Percentiles rank a stretch among this genome's conserved stretches.
Evolutionary conservation across 2,888 invertebrate genomes (phyloP).

Genomic region (Cepaea hortensis): DNA sequence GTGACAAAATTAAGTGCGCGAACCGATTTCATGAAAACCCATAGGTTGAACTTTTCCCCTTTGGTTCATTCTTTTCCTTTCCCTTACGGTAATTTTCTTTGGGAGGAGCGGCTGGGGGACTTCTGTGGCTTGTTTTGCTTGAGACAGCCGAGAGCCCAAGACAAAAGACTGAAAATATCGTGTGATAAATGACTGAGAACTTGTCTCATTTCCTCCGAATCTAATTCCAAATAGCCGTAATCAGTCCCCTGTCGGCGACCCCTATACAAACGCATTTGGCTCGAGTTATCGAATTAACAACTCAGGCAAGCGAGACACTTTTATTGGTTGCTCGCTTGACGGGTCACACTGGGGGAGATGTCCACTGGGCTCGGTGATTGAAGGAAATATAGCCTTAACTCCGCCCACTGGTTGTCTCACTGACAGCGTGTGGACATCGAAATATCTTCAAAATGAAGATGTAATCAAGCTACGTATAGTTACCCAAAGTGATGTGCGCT

Average conservation of each 20-base stretch:
- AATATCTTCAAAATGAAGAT: constrained; percentile 4
- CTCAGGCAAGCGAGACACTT: constrained; percentile 49
- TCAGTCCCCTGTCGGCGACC: constrained; percentile 48
- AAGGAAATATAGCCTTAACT: constrained; percentile 36
- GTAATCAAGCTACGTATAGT: constrained; percentile 3
- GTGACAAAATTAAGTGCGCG: constrained; percentile 43
- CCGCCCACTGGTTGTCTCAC: constrained; percentile 26
- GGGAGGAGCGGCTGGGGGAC: not conserved
- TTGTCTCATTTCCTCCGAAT: constrained; percentile 47
- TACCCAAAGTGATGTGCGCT: not conserved
- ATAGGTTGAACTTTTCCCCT: constrained; percentile 16
- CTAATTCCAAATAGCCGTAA: constrained; percentile 42
- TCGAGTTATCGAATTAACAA: constrained; percentile 49
- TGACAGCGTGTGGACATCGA: constrained; percentile 12
- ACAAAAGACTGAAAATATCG: constrained; percentile 48
- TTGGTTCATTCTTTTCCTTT: constrained; percentile 21
- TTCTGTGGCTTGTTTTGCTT: constrained; percentile 24
- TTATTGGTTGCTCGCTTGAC: constrained; percentile 49
- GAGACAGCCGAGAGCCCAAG: constrained; percentile 29
- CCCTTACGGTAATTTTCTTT: constrained; percentile 25
- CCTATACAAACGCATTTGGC: constrained; percentile 37
- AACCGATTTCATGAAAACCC: constrained; percentile 25
- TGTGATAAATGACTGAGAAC: constrained; percentile 45
- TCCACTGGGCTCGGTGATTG: constrained; percentile 34
- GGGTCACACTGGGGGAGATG: constrained; percentile 35